A percentile compares a stretch with the other conserved stretches of the same genome.
Evolutionary conservation across 2,113 vertebrate species (phyloP).

Genomic region (Plecotus auritus): DNA sequence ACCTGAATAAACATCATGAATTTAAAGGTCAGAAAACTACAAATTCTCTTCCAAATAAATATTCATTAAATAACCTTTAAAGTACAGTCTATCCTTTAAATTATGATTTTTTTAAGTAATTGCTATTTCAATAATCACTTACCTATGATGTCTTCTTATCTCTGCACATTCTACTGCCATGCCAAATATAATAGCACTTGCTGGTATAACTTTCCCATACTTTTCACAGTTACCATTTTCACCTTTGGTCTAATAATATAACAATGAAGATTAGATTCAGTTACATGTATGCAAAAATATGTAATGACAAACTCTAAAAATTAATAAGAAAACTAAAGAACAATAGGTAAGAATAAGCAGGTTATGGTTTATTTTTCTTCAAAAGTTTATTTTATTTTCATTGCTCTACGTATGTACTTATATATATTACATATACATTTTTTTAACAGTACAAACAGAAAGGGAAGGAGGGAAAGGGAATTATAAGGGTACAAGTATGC

Average conservation of each 20-base stretch:
- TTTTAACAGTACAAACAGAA: neutral
- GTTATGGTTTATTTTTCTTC: neutral
- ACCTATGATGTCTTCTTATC: conserved; percentile 97
- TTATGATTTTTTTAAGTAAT: neutral
- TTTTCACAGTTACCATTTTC: conserved; percentile 69
- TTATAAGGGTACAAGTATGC: neutral
- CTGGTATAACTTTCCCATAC: conserved; percentile 94
- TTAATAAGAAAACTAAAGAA: neutral
- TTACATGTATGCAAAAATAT: neutral
- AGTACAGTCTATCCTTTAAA: neutral
- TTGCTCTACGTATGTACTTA: neutral
- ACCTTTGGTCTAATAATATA: conserved; percentile 76
- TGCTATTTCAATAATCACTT: conserved; percentile 24
- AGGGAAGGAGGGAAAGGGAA: too few species aligned
- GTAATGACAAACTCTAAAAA: neutral
- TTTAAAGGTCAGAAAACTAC: neutral
- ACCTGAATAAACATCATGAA: neutral
- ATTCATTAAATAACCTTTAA: neutral
- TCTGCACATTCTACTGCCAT: conserved; percentile 93
- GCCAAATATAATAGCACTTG: conserved; percentile 90
- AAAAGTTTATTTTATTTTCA: neutral
- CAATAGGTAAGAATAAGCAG: neutral
- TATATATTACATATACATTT: neutral
- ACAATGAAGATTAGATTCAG: conserved; percentile 7
- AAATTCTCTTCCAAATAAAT: neutral